These are phyloP conservation scores for Toxotes jaculatrix DNA, from an alignment of 2,113 vertebrate genomes.

Conservation along the genomic window DNA sequence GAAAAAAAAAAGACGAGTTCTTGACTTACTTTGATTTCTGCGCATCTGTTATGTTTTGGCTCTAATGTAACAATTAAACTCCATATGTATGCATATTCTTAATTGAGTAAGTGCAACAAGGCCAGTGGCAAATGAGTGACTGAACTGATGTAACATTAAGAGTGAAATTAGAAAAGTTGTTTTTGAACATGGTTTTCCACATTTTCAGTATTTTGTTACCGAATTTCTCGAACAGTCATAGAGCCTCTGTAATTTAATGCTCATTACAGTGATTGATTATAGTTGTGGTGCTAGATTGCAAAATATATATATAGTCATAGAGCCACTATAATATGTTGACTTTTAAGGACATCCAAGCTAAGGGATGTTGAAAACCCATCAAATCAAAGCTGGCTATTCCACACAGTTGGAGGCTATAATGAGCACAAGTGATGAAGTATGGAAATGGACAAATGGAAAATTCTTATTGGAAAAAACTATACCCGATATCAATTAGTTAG, in stretches of 20 bases:
- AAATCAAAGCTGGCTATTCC: not conserved
- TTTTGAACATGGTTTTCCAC: not conserved
- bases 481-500: too few relatives aligned
- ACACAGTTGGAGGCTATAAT: not conserved
- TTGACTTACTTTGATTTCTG: conserved; percentile 13
- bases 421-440: not conserved
- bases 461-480: not conserved
- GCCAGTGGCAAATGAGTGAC: not conserved
- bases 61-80: conserved; percentile 9
- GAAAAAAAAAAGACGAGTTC: conserved; percentile 11
- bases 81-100: too few relatives aligned
- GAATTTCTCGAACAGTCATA: not conserved
- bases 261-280: not conserved
- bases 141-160: conserved; percentile 2
- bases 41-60: not conserved
- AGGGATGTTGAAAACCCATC: not conserved
- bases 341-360: not conserved
- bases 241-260: not conserved
- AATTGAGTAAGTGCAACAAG: conserved; percentile 10
- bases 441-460: not conserved
- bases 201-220: not conserved
- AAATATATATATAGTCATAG: not conserved
- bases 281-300: not conserved
- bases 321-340: not conserved
- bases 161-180: not conserved